A percentile compares a stretch with the other conserved stretches of the same genome.
Conservation (phyloP, 1,140 invertebrate genomes). For the Asbolus verrucosus region DNA sequence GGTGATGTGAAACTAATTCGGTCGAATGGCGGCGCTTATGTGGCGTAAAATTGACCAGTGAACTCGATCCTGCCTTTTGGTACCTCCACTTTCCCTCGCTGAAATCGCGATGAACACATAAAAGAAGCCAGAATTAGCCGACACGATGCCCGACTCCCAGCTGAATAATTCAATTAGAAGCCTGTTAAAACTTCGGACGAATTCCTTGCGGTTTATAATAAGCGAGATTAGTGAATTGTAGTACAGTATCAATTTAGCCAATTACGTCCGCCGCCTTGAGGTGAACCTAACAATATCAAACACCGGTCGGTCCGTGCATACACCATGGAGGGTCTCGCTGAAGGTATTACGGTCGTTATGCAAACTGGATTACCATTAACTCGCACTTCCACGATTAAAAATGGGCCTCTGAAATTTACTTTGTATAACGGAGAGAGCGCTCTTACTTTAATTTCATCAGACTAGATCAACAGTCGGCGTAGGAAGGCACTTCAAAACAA, state of each 20-base stretch:
- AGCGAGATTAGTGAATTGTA: constrained; percentile 15
- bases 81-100: background rate
- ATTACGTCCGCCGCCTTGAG: constrained; percentile 17
- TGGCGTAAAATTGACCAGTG: constrained; percentile 29
- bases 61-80: constrained; percentile 25
- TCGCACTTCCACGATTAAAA: constrained; percentile 1
- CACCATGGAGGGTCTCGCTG: background rate
- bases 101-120: constrained; percentile 12
- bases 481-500: too few relatives aligned
- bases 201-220: background rate
- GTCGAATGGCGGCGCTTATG: constrained; percentile 5
- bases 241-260: constrained; percentile 26
- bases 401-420: background rate
- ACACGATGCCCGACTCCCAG: too few relatives aligned
- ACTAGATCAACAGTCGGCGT: too few relatives aligned
- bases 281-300: background rate
- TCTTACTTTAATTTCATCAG: background rate
- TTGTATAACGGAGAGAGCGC: background rate
- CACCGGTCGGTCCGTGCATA: too few relatives aligned
- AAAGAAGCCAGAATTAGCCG: background rate
- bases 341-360: too few relatives aligned
- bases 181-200: too few relatives aligned
- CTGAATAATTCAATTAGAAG: too few relatives aligned
- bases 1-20: constrained; percentile 23
- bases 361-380: constrained; percentile 22